Evolutionary conservation across 2,888 invertebrate species (phyloP).

Genomic region (Caenorhabditis angaria): DNA sequence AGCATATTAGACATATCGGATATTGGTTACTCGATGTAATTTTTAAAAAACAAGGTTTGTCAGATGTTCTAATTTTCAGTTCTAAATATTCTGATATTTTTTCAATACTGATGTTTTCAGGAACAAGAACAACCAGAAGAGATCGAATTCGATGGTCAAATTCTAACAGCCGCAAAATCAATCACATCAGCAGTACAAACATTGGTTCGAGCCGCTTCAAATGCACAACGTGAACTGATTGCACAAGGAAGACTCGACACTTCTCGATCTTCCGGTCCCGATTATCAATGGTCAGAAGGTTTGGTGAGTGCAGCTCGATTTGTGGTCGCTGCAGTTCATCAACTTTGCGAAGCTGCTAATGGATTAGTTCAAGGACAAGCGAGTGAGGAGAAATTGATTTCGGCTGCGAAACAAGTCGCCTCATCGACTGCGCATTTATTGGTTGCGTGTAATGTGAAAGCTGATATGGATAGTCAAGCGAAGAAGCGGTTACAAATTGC

Average conservation of each 20-base stretch:
- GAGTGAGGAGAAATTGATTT: conserved; percentile 90
- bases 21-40: conserved; percentile 19
- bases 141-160: conserved; percentile 99
- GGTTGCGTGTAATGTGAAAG: conserved; percentile 98
- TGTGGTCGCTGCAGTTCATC: conserved; percentile 96
- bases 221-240: conserved; percentile 94
- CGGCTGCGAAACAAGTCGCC: conserved; percentile 91
- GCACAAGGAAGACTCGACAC: conserved; percentile 77
- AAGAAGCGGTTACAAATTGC: conserved; percentile 83
- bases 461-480: conserved; percentile 92
- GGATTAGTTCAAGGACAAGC: conserved; percentile 81
- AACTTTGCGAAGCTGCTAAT: conserved; percentile 96
- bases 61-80: no score
- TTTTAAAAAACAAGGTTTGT: neutral
- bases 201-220: conserved; percentile 92
- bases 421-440: conserved; percentile 94
- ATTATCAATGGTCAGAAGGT: conserved; percentile 72
- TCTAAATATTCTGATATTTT: neutral
- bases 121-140: conserved; percentile 84
- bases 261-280: conserved; percentile 7
- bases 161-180: conserved; percentile 94
- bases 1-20: conserved; percentile 96
- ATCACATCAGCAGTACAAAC: conserved; percentile 97
- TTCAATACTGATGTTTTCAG: neutral
- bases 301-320: conserved; percentile 78